Evolutionary conservation across 2,888 invertebrate species (phyloP).

Genomic region (Junonia oenone): DNA sequence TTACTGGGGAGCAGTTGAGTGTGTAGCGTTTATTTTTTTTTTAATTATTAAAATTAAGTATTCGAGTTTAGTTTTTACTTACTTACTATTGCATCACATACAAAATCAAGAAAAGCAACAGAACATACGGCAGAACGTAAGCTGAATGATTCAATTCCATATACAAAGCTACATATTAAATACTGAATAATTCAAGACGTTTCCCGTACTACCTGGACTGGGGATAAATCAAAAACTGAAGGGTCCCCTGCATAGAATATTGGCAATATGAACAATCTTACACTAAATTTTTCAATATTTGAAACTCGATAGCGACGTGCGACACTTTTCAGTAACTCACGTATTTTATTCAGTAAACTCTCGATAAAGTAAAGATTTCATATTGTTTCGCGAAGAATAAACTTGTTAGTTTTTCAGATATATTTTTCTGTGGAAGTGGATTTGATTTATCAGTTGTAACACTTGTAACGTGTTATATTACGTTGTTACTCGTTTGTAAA

Average conservation of each 20-base stretch:
- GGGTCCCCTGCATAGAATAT: constrained; percentile 18
- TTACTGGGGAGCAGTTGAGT: no score
- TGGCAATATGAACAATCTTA: constrained; percentile 18
- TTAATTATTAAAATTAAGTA: no score
- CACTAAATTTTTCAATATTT: constrained; percentile 20
- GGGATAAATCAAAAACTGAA: constrained; percentile 22
- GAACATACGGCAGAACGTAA: no score
- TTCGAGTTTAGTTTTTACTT: no score
- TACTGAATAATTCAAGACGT: constrained; percentile 23
- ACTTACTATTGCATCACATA: no score
- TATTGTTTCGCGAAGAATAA: neutral
- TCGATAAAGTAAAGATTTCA: neutral
- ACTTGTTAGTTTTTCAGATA: neutral
- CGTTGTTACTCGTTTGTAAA: neutral
- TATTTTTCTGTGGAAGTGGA: neutral
- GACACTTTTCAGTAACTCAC: neutral
- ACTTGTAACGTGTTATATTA: no score
- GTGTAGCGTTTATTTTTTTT: no score
- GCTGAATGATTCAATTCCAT: constrained; percentile 10
- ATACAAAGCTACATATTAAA: constrained; percentile 21
- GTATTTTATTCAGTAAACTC: neutral
- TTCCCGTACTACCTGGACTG: constrained; percentile 14
- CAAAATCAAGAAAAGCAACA: no score
- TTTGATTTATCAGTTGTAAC: neutral
- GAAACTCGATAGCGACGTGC: constrained; percentile 3